Percentiles rank a stretch among this genome's conserved stretches.
These are phyloP conservation scores for Leptogaster cylindrica DNA, from an alignment of 2,888 invertebrate genomes.

Conservation along the genomic window DNA sequence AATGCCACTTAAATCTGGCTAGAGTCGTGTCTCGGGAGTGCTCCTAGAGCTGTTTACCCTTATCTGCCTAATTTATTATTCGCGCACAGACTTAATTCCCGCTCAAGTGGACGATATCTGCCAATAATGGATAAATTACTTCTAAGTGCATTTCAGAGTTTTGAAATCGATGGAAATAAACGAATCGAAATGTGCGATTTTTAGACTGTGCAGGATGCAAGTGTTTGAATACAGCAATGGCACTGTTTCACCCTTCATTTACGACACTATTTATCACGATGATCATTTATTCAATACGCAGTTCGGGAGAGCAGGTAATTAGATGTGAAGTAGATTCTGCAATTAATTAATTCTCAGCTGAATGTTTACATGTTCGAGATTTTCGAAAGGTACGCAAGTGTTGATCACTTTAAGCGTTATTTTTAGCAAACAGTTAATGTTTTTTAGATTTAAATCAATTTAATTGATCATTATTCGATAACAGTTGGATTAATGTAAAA, in stretches of 20 bases:
- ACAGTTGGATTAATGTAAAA: too few relatives aligned
- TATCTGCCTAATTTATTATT: slow-evolving; percentile 46
- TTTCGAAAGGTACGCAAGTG: too few relatives aligned
- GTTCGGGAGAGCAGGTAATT: too few relatives aligned
- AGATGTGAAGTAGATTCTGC: too few relatives aligned
- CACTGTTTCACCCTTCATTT: neutral
- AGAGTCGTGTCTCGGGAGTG: slow-evolving; percentile 22
- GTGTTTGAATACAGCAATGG: neutral
- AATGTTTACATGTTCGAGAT: too few relatives aligned
- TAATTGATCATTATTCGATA: too few relatives aligned
- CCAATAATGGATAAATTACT: slow-evolving; percentile 12
- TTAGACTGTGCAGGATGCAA: neutral
- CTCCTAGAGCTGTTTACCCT: slow-evolving; percentile 3
- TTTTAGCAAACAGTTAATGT: too few relatives aligned
- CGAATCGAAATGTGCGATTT: neutral
- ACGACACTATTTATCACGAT: neutral
- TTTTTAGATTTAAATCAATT: too few relatives aligned
- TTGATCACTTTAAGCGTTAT: too few relatives aligned
- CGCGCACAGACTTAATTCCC: slow-evolving; percentile 40
- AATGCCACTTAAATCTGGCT: slow-evolving; percentile 40
- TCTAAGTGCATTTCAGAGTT: slow-evolving; percentile 13
- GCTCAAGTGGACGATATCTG: slow-evolving; percentile 42
- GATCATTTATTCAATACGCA: slow-evolving; percentile 1
- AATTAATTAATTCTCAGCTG: too few relatives aligned
- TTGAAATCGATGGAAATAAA: neutral